Base-by-base conservation (phyloP, 2,113 vertebrate genomes). In the Cynopterus brachyotis region DNA sequence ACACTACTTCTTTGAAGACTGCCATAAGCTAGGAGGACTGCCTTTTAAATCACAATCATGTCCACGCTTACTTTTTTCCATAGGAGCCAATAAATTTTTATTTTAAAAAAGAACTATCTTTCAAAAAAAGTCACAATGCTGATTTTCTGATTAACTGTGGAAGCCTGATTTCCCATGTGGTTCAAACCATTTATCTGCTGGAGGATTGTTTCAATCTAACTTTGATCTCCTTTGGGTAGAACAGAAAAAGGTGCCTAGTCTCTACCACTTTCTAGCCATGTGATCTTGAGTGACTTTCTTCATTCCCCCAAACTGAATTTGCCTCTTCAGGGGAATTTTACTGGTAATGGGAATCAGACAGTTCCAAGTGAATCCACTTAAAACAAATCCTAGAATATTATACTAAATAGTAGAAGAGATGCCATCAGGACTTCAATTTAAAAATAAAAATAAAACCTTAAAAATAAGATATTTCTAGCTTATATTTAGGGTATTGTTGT, bases 81-180 rank as follows among this genome's bases (percentile, higher is more conserved):
- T 64, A 66, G 40, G 26, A 82, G 45, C 62, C 82, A 86, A 92
- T 78, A 92, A n/a, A 82, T 45, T 97, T 96, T 89, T 90, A 84
- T 82, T 82, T 73, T 91, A 97, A 93, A 62, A 8, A 20, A 87
- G 83, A 66, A n/a, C 50, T 69, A 62, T 62, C 69, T 97, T 92
- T 67, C 12, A 11, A 89, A 91, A 76, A 86, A 12, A 57, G 19
- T 89, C 75, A 87, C 50, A 32, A 4, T n/a, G 55, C 88, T 70
- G 20, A n/a, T 55, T 94, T 96, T 94, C 37, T 5, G 2, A 94
- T 92, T n/a, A 90, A 87, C 70, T 94, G 73, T 22, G 10, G 73
- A 90, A 96, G 62, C 62, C 57, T 94, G 69, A 96, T 90, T 95
- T 97, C 88, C 87, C 83, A 35, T 15, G 57, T 92, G 90, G n/a